phyloP scores from a whole-genome alignment of 2,888 invertebrate species.

The Rugalucina vietnamica region DNA sequence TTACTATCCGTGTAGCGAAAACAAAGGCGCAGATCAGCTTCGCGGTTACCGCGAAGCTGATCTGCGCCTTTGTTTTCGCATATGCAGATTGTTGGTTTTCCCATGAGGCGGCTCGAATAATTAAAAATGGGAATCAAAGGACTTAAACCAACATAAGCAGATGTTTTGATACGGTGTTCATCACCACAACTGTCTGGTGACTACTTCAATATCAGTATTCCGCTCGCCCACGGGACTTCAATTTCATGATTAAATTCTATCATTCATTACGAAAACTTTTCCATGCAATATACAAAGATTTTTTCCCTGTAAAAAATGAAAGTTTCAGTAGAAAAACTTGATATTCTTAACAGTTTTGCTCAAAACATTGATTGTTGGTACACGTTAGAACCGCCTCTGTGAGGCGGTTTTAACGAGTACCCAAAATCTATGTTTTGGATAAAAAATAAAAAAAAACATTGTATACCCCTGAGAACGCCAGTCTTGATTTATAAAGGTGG shows the following conservation, averaged over 20 bases:
- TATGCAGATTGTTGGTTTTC: too few species aligned
- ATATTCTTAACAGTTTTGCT: background rate
- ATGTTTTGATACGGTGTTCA: background rate
- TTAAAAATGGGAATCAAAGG: background rate
- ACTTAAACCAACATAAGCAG: conserved; percentile 1
- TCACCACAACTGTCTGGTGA: background rate
- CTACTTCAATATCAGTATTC: background rate
- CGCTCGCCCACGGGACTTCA: background rate
- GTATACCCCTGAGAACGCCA: too few species aligned
- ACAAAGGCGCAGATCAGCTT: too few species aligned
- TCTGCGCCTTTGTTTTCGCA: too few species aligned
- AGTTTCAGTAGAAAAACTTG: background rate
- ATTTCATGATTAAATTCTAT: conserved; percentile 16
- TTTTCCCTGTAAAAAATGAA: background rate
- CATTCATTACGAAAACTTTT: too few species aligned
- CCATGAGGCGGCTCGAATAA: too few species aligned
- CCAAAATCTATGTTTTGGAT: background rate
- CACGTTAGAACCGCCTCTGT: background rate
- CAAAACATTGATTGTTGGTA: background rate
- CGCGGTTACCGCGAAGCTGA: too few species aligned
- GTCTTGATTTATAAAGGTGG: too few species aligned
- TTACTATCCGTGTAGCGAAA: too few species aligned
- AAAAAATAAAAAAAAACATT: background rate
- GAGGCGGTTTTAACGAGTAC: background rate
- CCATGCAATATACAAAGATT: background rate